Conservation (phyloP, 2,797 vertebrate species). For the Darevskia nairensis region DNA sequence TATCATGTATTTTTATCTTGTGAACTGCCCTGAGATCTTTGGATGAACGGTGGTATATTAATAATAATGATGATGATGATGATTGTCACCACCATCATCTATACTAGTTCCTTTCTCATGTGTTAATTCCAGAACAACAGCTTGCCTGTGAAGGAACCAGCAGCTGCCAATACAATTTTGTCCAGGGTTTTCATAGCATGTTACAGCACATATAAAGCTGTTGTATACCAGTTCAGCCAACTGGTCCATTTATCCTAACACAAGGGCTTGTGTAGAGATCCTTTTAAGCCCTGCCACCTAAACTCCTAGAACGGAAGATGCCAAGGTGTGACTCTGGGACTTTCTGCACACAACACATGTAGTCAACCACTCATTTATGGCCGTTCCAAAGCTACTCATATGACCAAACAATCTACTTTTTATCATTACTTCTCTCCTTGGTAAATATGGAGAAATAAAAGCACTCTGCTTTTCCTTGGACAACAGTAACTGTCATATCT, state of each 20-base stretch:
- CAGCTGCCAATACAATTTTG: neutral
- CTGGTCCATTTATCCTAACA: neutral
- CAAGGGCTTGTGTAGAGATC: too few relatives aligned
- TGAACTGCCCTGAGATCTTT: too few relatives aligned
- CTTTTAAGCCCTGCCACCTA: neutral
- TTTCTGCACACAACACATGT: neutral
- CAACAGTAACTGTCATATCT: constrained; percentile 12
- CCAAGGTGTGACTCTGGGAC: neutral
- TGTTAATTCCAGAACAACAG: too few relatives aligned
- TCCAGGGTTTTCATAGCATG: neutral
- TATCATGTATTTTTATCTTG: too few relatives aligned
- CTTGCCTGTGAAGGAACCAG: neutral
- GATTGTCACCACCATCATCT: too few relatives aligned
- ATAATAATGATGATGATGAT: too few relatives aligned
- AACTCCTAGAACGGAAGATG: neutral
- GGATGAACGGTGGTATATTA: too few relatives aligned
- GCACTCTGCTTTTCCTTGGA: neutral
- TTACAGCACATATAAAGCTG: neutral
- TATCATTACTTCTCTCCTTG: neutral
- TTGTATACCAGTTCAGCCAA: neutral
- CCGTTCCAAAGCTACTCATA: neutral
- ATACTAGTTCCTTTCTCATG: too few relatives aligned
- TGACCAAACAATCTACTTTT: neutral
- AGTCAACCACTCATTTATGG: neutral
- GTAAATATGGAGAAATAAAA: neutral